Percentiles rank a stretch among this genome's conserved stretches.
Evolutionary conservation across 2,888 invertebrate genomes (phyloP).

Genomic region (Drosophila villosipedis): DNA sequence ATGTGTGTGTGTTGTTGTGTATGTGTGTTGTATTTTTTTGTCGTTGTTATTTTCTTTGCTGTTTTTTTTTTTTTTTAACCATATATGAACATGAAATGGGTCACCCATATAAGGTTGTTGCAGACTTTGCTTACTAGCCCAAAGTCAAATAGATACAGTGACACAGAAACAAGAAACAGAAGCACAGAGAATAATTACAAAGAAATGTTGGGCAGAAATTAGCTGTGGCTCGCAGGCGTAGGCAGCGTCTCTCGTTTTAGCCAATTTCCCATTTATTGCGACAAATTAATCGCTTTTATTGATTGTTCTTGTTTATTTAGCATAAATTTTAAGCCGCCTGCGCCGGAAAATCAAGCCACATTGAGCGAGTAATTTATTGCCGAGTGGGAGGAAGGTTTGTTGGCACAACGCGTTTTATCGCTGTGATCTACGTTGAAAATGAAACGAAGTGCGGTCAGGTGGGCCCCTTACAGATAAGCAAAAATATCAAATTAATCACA

Average conservation of each 20-base stretch:
- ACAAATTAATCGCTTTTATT: slow-evolving; percentile 65
- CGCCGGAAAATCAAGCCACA: slow-evolving; percentile 25
- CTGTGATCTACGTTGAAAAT: slow-evolving; percentile 24
- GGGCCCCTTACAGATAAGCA: slow-evolving; percentile 40
- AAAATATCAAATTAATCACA: slow-evolving; percentile 41
- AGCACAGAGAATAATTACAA: slow-evolving; percentile 1
- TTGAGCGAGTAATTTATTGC: slow-evolving; percentile 15
- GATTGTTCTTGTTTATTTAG: slow-evolving; percentile 61
- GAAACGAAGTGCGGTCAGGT: slow-evolving; percentile 30
- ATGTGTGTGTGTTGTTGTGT: background rate
- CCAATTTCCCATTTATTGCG: slow-evolving; percentile 40
- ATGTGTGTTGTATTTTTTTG: no score
- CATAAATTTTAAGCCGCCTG: slow-evolving; percentile 51
- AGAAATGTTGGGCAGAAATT: slow-evolving; percentile 7
- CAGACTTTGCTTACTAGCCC: slow-evolving; percentile 19
- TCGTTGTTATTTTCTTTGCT: background rate
- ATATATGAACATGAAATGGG: background rate
- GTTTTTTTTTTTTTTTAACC: slow-evolving; percentile 4
- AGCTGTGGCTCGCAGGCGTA: background rate
- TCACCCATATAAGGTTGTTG: slow-evolving; percentile 48
- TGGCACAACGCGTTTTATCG: slow-evolving; percentile 21
- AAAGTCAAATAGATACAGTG: slow-evolving; percentile 8
- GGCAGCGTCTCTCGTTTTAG: slow-evolving; percentile 21
- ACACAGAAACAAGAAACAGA: background rate
- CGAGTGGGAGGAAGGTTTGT: background rate